Base-by-base conservation (phyloP, 2,113 vertebrate genomes). In the Pyxicephalus adspersus region DNA sequence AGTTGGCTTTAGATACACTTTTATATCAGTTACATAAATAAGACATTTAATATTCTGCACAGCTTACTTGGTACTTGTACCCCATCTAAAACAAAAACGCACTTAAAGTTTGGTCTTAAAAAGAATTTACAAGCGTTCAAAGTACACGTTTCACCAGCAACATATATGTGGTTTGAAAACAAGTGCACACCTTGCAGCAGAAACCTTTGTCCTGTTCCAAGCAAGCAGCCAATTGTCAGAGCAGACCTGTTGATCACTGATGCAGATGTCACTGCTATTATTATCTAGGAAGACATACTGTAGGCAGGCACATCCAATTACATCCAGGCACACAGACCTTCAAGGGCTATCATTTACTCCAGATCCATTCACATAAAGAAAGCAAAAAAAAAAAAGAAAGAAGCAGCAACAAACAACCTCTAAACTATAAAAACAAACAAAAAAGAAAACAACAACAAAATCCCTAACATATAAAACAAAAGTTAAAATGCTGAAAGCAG, bases 261-360 rank as follows among this genome's bases (percentile, higher is more conserved):
- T 76, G 55, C 34, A 57, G 55, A 22, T 58, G 28, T 74, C 54
- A 50, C 8, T 63, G 34, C 57, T 51, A 34, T 75, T 50, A 61
- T 63, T 18, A 26, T 50, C 57, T 28, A 50, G 25, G 26, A 52
- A 75, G 29, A 61, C 55, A 58, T 45, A 58, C 72, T 45, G n/a
- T 19, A 50, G 20, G 16, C 72, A 23, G n/a, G 19, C 72, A 65
- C 64, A 76, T 76, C 58, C 15, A 76, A 50, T 76, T 76, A n/a
- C 34, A 76, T 5, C 26, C 38, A n/a, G 18, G 61, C 38, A 75
- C 57, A 38, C 17, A 51, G 7, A 45, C n/a, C 29, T 61, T 16
- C 61, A 51, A 15, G 18, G 15, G 26, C 38, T 13, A 50, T 60
- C 55, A 58, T n/a, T 58, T 58, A 34, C 19, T 28, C 26, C 18